Base-by-base conservation (phyloP, 2,888 invertebrate genomes). In the Limnephilus auricula region DNA sequence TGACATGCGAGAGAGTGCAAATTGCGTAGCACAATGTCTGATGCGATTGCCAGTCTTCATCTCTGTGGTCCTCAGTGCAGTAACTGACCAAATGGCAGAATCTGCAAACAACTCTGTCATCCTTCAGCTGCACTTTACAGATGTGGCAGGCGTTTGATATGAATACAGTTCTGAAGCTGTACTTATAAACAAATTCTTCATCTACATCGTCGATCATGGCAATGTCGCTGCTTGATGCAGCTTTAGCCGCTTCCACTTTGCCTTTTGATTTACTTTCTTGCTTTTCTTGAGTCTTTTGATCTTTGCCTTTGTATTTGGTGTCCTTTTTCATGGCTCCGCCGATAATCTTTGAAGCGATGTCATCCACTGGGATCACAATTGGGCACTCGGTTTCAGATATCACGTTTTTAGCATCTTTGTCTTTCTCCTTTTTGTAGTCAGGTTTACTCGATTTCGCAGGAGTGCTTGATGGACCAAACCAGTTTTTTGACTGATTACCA, bases 61-160 rank as follows among this genome's bases (percentile, higher is more conserved):
- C 96, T 94, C 96, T 96, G 93, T 98, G 97, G 25, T 96, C 95
- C 30, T 94, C 94, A 18, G 95, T 96, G 94, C 98, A 98, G 93
- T 97, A 98, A 90, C 96, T 96, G 25, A 97, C 94, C 95, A 97
- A 95, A 91, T 96, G 95, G 93, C 98, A 98, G 87, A 95, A 95
- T 89, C 94, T 94, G 93, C 96, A 95, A 0, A 95, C 94, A 2
- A 95, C 94, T 92, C 95, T 94, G 0, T 93, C 91, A 2, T 94
- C 94, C 80, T 93, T 94, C 91, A 96, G 93, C 50, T 94, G 94
- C 45, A 95, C 95, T 92, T 96, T 96, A 93, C 96, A 96, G 89
- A 95, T 94, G 88, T 96, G 95, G 92, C 97, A 97, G 9, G 96
- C 94, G 92, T 96, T 96, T 82, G 96, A 96, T 65, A 97, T 94